Evolutionary conservation across 2,888 invertebrate genomes (phyloP).

Genomic region (Crossocerus cetratus): DNA sequence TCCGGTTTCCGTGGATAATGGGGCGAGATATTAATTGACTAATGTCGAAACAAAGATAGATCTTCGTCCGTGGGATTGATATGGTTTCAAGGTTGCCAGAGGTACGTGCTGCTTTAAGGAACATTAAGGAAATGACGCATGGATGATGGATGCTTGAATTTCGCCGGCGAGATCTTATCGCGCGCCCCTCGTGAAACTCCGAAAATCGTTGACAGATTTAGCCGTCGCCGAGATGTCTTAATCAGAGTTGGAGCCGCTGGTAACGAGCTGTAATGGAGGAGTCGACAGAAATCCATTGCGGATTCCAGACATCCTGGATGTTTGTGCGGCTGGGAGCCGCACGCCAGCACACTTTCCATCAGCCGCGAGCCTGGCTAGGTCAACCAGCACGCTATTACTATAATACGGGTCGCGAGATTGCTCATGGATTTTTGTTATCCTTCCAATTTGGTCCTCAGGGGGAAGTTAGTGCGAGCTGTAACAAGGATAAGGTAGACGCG

Average conservation of each 20-base stretch:
- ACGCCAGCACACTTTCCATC: too few relatives aligned
- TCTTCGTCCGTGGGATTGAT: background rate
- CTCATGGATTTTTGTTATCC: slow-evolving; percentile 16
- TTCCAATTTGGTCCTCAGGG: slow-evolving; percentile 15
- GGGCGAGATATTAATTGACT: too few relatives aligned
- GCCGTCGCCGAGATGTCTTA: too few relatives aligned
- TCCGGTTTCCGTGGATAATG: too few relatives aligned
- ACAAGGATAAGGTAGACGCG: slow-evolving; percentile 19
- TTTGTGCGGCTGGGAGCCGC: too few relatives aligned
- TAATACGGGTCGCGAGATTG: slow-evolving; percentile 1
- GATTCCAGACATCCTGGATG: too few relatives aligned
- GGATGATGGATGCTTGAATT: slow-evolving; percentile 36
- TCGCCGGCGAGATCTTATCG: slow-evolving; percentile 10
- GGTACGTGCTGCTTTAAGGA: slow-evolving; percentile 12
- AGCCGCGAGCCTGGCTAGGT: background rate
- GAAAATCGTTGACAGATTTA: too few relatives aligned
- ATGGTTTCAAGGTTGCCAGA: background rate
- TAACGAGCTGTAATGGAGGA: too few relatives aligned
- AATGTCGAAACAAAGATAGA: background rate
- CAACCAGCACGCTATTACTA: background rate
- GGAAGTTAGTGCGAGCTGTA: slow-evolving; percentile 11
- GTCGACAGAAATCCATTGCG: too few relatives aligned
- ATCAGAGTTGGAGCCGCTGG: too few relatives aligned
- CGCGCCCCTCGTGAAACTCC: slow-evolving; percentile 3
- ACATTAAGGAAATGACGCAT: slow-evolving; percentile 23